Base-by-base conservation (phyloP, 2,113 vertebrate species). In the Xyliphius kryptos region DNA sequence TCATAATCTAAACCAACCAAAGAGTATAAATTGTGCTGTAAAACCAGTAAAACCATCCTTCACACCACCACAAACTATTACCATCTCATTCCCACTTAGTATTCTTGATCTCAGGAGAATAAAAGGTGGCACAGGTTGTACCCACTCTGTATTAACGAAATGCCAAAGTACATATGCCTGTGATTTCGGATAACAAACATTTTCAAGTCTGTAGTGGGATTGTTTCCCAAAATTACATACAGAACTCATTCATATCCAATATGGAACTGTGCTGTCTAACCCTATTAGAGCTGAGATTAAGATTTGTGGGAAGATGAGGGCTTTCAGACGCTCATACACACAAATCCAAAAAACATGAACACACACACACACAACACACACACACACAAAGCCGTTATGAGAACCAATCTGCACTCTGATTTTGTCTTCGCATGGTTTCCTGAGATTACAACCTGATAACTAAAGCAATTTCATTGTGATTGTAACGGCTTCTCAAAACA, bases 401-500 rank as follows among this genome's bases (percentile, higher is more conserved):
- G 19, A 66, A 52, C 51, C 43, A 63, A 44, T 69, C 47, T 44
- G 21, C n/a, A 21, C 10, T 20, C 15, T 62, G 19, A 56, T 62
- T 56, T 48, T 19, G 52, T 5, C 58, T 50, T 40, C 7, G 9
- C 11, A 36, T 10, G 19, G 17, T 20, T 56, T 49, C 14, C 59
- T 62, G 20, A 9, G 44, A 63, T 26, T 61, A 51, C n/a, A 44
- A 6, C 19, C 47, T 15, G 36, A 59, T 67, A 52, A 68, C 52
- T 32, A 32, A 49, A n/a, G 66, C 43, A 56, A 51, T 68, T 63
- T 56, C 15, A 36, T 16, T 19, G 9, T 51, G 67, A 51, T 59
- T 52, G 49, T 38, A 17, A 19, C 43, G 1, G 6, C 19, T 44
- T n/a, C 2, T 37, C 11, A 12, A 63, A 43, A 15, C 32, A 21